Evolutionary conservation across 2,888 invertebrate species (phyloP).

Genomic region (Lepidocyrtinus sp.): DNA sequence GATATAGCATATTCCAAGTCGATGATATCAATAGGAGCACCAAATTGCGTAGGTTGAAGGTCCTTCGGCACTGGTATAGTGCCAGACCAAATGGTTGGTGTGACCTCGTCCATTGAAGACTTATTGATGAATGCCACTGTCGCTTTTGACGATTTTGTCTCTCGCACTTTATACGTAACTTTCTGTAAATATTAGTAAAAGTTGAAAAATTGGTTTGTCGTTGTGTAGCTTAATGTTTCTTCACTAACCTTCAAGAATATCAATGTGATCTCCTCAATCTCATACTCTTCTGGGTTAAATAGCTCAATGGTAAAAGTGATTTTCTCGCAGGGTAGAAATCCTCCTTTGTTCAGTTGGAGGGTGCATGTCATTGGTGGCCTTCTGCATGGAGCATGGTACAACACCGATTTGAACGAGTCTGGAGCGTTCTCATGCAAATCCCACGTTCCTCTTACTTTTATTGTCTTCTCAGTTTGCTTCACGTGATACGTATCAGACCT

Average conservation of each 20-base stretch:
- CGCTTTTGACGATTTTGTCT: constrained; percentile 62
- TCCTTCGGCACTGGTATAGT: constrained; percentile 59
- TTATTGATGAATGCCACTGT: constrained; percentile 61
- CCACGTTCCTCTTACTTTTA: constrained; percentile 61
- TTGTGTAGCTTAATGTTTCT: not conserved
- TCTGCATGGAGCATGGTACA: constrained; percentile 48
- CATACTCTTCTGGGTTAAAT: constrained; percentile 61
- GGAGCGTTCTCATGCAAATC: constrained; percentile 59
- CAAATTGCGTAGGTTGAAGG: constrained; percentile 60
- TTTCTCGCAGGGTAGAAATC: constrained; percentile 61
- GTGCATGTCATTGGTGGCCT: constrained; percentile 58
- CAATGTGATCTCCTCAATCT: constrained; percentile 60
- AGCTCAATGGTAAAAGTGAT: constrained; percentile 65
- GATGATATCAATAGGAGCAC: constrained; percentile 61
- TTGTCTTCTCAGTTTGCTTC: constrained; percentile 63
- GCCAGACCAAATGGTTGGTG: constrained; percentile 61
- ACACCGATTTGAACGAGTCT: constrained; percentile 54
- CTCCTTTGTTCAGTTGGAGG: constrained; percentile 62
- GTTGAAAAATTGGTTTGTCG: not conserved
- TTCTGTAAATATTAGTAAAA: constrained; percentile 34
- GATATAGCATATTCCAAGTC: constrained; percentile 59
- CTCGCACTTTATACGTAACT: constrained; percentile 62
- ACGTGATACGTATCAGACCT: constrained; percentile 64
- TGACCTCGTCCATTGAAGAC: constrained; percentile 61
- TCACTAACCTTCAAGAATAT: constrained; percentile 61